Percentiles rank a stretch among this genome's conserved stretches.
phyloP scores from a whole-genome alignment of 1,140 invertebrate genomes.

The Ectropis grisescens region DNA sequence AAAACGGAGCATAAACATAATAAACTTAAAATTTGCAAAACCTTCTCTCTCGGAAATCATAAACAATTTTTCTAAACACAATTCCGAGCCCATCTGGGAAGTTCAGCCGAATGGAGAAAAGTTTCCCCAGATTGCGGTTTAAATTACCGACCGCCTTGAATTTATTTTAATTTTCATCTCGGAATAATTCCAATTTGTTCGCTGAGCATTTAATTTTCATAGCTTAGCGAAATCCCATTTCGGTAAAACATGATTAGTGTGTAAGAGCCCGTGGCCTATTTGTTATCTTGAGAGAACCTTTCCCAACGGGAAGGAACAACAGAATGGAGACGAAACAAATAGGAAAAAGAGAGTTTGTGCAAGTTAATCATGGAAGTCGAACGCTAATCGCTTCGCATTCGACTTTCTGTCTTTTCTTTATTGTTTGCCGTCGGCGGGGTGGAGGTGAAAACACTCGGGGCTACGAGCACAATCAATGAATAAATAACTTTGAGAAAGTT shows the following conservation, averaged over 20 bases:
- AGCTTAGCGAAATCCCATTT: constrained; percentile 33
- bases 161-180: constrained; percentile 33
- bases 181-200: constrained; percentile 26
- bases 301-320: constrained; percentile 16
- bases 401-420: constrained; percentile 23
- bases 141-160: constrained; percentile 20
- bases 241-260: constrained; percentile 30
- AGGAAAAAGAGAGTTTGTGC: constrained; percentile 26
- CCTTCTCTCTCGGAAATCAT: no score
- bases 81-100: constrained; percentile 5
- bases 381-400: constrained; percentile 33
- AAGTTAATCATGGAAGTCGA: constrained; percentile 48
- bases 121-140: constrained; percentile 18
- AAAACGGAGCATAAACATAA: no score
- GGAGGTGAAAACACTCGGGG: no score
- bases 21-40: no score
- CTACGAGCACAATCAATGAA: no score
- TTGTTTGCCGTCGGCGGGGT: constrained; percentile 25
- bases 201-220: constrained; percentile 35
- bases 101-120: constrained; percentile 16
- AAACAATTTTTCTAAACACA: constrained; percentile 8
- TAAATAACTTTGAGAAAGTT: no score
- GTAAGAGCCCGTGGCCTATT: constrained; percentile 34
- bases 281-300: constrained; percentile 37
- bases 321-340: background rate